Conservation (phyloP, 1,140 invertebrate genomes). For the Sinella curviseta region DNA sequence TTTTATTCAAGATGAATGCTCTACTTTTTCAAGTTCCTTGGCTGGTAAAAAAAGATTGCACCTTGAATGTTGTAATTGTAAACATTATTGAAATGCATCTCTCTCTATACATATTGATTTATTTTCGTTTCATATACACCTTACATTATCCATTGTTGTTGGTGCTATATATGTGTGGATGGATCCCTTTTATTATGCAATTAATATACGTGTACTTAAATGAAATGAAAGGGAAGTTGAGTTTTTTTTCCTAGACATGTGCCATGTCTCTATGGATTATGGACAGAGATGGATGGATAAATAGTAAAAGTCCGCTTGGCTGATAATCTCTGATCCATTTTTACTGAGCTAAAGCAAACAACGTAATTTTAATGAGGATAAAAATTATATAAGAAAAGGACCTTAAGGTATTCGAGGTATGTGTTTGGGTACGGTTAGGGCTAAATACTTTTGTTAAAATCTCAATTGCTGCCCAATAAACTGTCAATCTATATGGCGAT, state of each 20-base stretch:
- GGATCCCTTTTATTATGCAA: neutral
- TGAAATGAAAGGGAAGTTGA: conserved; percentile 30
- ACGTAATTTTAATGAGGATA: too few species aligned
- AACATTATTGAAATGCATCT: too few species aligned
- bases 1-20: too few species aligned
- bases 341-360: neutral
- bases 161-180: too few species aligned
- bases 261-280: too few species aligned
- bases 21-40: neutral
- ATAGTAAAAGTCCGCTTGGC: neutral
- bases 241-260: conserved; percentile 41
- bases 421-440: too few species aligned
- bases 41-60: neutral
- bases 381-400: neutral
- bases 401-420: too few species aligned
- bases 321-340: neutral
- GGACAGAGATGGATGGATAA: conserved; percentile 25
- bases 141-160: neutral
- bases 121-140: neutral
- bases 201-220: neutral
- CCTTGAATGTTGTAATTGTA: neutral
- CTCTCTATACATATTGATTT: neutral
- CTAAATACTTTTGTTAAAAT: too few species aligned
- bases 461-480: too few species aligned
- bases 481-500: too few species aligned